Conservation (phyloP, 2,113 vertebrate genomes). For the Cyprinodon variegatus region DNA sequence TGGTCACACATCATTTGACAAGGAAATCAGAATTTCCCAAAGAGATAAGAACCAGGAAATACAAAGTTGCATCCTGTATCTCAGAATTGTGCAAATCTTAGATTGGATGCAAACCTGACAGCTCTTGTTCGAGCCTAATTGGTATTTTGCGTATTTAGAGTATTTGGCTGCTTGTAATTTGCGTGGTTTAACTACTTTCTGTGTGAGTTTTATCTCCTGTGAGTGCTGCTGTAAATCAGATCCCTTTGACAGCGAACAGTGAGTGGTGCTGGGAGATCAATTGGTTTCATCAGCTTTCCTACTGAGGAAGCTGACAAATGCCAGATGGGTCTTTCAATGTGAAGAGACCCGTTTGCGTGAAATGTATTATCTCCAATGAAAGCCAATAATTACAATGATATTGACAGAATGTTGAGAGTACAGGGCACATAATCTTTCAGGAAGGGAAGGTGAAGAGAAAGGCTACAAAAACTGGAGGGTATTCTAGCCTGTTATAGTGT, state of each 20-base stretch:
- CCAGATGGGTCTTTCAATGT: slow-evolving; percentile 38
- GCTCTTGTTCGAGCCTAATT: background rate
- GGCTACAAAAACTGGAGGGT: background rate
- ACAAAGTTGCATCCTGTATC: background rate
- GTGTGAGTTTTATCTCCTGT: slow-evolving; percentile 1
- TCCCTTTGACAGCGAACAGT: slow-evolving; percentile 30
- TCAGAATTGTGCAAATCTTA: background rate
- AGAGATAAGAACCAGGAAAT: slow-evolving; percentile 8
- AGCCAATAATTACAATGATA: slow-evolving; percentile 20
- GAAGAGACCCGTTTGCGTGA: slow-evolving; percentile 35
- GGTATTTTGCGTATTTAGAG: slow-evolving; percentile 8
- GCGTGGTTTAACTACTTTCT: slow-evolving; percentile 8
- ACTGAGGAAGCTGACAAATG: slow-evolving; percentile 27
- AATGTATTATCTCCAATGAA: slow-evolving; percentile 20
- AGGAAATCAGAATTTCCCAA: background rate
- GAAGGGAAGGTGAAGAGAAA: background rate
- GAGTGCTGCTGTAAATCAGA: slow-evolving; percentile 18
- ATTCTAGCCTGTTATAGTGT: background rate
- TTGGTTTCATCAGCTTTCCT: slow-evolving; percentile 31
- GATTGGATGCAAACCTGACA: background rate
- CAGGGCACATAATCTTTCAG: background rate
- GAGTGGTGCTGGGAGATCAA: slow-evolving; percentile 47
- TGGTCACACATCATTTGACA: slow-evolving; percentile 3
- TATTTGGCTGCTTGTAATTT: background rate
- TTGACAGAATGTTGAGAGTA: slow-evolving; percentile 1